A percentile compares a stretch with the other conserved stretches of the same genome.
Conservation (phyloP, 2,113 vertebrate genomes). For the Falco punctatus region DNA sequence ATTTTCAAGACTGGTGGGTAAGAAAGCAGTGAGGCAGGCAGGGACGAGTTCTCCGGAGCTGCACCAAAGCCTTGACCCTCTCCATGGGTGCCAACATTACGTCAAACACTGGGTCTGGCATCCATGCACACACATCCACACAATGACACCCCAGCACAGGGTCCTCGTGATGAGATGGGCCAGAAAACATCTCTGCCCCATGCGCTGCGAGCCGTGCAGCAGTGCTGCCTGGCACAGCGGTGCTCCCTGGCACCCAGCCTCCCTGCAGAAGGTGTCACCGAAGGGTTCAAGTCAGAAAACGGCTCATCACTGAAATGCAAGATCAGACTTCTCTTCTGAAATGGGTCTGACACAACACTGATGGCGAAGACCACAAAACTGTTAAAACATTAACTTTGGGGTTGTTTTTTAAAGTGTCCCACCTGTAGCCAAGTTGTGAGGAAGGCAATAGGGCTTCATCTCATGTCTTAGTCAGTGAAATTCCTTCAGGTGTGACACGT, state of each 20-base stretch:
- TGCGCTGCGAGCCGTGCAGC: background rate
- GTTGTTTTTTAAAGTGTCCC: accelerated
- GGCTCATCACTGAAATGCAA: background rate
- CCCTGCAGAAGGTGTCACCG: background rate
- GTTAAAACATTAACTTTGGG: background rate
- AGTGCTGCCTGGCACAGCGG: background rate
- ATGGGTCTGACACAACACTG: background rate
- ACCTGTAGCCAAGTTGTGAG: background rate
- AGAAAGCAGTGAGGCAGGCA: background rate
- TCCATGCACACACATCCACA: background rate
- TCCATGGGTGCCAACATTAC: background rate
- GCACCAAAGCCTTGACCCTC: background rate
- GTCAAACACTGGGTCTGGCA: background rate
- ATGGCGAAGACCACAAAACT: background rate
- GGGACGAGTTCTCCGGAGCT: background rate
- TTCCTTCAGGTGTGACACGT: background rate
- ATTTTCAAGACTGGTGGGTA: background rate
- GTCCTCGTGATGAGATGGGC: background rate
- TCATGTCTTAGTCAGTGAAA: background rate
- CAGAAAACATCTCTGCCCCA: background rate
- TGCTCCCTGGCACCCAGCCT: background rate
- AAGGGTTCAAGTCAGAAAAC: background rate
- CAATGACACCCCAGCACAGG: background rate
- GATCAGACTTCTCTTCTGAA: background rate
- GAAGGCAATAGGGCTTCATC: background rate